Percentiles rank a stretch among this genome's conserved stretches.
These are phyloP conservation scores for Bombus vancouverensis DNA, from an alignment of 1,140 invertebrate genomes.

Conservation along the genomic window DNA sequence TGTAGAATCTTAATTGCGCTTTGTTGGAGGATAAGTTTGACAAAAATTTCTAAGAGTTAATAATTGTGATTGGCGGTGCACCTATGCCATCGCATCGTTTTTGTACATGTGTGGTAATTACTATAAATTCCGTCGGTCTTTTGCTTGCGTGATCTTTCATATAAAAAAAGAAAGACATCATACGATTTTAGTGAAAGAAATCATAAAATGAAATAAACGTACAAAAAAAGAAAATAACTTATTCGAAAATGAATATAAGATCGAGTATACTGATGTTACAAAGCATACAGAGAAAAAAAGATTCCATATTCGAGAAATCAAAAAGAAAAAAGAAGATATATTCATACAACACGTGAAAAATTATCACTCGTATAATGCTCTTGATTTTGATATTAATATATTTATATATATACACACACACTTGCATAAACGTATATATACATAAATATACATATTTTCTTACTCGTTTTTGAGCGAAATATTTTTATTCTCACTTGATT, in stretches of 20 bases:
- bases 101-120: not conserved
- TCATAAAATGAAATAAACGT: not conserved
- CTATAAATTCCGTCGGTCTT: conserved; percentile 8
- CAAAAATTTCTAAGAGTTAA: not conserved
- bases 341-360: not conserved
- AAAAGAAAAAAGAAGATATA: not conserved
- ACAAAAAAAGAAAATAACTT: not conserved
- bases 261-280: not conserved
- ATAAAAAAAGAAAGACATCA: not conserved
- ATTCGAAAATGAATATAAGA: not conserved
- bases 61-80: not conserved
- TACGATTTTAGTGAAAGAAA: not conserved
- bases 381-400: conserved; percentile 47
- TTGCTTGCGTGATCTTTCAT: not conserved
- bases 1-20: not conserved
- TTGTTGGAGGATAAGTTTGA: not conserved
- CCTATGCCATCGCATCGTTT: too few species aligned
- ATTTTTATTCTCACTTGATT: conserved; percentile 33
- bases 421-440: conserved; percentile 21
- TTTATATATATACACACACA: conserved; percentile 17
- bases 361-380: conserved; percentile 25
- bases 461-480: conserved; percentile 35
- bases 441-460: conserved; percentile 49
- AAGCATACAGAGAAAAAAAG: not conserved
- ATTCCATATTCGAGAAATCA: not conserved